These are phyloP conservation scores for Rhagologus leucostigma DNA, from an alignment of 2,113 vertebrate species.

Conservation along the genomic window DNA sequence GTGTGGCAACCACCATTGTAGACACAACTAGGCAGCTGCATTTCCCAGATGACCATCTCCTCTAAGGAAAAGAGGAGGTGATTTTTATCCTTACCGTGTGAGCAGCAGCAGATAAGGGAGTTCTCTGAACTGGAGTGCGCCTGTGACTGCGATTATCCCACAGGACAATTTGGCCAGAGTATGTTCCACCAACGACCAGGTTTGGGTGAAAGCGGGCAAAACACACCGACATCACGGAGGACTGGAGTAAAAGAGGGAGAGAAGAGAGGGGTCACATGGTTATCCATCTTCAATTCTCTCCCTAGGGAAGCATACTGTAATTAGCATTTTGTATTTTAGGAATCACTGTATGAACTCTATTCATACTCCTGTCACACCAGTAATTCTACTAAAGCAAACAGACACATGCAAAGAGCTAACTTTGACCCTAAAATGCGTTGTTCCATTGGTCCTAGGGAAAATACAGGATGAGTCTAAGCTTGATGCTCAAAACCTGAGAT, in stretches of 20 bases:
- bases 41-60: background rate
- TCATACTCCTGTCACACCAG: background rate
- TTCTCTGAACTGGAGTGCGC: conserved; percentile 93
- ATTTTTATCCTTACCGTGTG: conserved; percentile 84
- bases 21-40: background rate
- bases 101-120: conserved; percentile 92
- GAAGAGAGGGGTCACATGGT: background rate
- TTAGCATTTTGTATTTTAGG: background rate
- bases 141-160: conserved; percentile 98
- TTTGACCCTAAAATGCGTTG: background rate
- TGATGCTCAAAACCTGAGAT: background rate
- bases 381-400: background rate
- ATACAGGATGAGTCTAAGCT: background rate
- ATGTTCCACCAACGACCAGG: conserved; percentile 91
- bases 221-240: conserved; percentile 94
- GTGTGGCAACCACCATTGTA: background rate
- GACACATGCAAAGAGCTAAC: background rate
- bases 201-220: conserved; percentile 97
- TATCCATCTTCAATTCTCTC: background rate
- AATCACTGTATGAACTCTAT: background rate
- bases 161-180: conserved; percentile 94
- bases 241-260: conserved; percentile 73
- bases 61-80: background rate
- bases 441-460: background rate
- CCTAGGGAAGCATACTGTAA: background rate